These are phyloP conservation scores for Ametastegia equiseti DNA, from an alignment of 2,888 invertebrate species.

Conservation along the genomic window DNA sequence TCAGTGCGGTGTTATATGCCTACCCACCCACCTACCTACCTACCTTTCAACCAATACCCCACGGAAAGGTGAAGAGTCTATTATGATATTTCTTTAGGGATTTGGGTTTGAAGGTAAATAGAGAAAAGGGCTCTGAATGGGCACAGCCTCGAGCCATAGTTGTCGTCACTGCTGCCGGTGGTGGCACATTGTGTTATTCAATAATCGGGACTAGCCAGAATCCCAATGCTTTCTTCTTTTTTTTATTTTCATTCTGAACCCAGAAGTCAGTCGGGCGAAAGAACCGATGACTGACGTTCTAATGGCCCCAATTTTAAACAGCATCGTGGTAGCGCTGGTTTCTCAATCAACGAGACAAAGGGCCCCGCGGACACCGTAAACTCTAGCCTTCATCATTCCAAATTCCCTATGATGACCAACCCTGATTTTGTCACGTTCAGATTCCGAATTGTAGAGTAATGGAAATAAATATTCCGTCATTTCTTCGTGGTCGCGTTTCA, in stretches of 20 bases:
- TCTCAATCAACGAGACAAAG: not conserved
- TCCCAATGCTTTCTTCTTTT: too few relatives aligned
- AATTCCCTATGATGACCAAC: not conserved
- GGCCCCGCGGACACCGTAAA: not conserved
- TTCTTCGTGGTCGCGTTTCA: too few relatives aligned
- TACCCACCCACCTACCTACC: not conserved
- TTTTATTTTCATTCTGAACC: too few relatives aligned
- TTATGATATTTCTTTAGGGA: not conserved
- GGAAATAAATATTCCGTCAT: too few relatives aligned
- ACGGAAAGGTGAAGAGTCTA: constrained; percentile 44
- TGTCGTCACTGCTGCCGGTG: constrained; percentile 22
- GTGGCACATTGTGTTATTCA: constrained; percentile 21
- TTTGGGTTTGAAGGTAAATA: constrained; percentile 29
- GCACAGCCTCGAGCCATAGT: constrained; percentile 13
- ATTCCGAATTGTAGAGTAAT: not conserved
- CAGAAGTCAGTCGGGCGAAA: not conserved
- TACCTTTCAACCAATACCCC: not conserved
- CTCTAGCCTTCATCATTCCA: not conserved
- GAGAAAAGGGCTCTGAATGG: not conserved
- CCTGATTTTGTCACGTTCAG: not conserved
- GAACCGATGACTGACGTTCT: constrained; percentile 15
- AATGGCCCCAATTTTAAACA: not conserved
- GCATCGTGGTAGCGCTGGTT: not conserved
- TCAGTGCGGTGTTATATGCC: not conserved
- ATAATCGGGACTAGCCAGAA: not conserved